phyloP scores from a whole-genome alignment of 2,113 vertebrate species.

The Pteropus alecto region DNA sequence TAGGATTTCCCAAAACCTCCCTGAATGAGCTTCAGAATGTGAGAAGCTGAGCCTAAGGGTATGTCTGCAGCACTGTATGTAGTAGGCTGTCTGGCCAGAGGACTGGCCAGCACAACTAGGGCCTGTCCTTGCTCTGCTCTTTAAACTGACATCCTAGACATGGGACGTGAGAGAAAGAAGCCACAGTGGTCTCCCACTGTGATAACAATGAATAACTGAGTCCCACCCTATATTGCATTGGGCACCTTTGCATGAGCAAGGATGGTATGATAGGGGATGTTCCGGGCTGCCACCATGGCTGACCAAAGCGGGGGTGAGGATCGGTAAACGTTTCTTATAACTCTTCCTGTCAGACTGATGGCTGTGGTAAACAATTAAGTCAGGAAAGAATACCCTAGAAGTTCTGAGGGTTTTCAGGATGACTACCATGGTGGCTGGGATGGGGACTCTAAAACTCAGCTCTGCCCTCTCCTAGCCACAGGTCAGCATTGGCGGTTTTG shows the following conservation, averaged over 20 bases:
- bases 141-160: background rate
- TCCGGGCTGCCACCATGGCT: background rate
- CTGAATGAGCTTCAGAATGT: background rate
- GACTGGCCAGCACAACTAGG: background rate
- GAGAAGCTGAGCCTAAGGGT: background rate
- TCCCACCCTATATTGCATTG: too few relatives aligned
- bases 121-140: background rate
- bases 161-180: background rate
- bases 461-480: background rate
- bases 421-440: background rate
- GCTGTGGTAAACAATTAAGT: background rate
- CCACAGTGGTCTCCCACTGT: too few relatives aligned
- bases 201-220: background rate
- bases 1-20: background rate
- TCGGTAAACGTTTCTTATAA: background rate
- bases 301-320: too few relatives aligned
- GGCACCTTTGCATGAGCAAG: background rate
- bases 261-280: background rate
- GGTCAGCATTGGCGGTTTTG: background rate
- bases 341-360: rapidly evolving
- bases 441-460: background rate
- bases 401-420: background rate
- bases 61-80: rapidly evolving
- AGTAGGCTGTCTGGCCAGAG: background rate
- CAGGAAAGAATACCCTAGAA: background rate